Percentiles rank a stretch among this genome's conserved stretches.
Evolutionary conservation across 2,797 vertebrate genomes (phyloP).

Genomic region (Epinephelus malabaricus): DNA sequence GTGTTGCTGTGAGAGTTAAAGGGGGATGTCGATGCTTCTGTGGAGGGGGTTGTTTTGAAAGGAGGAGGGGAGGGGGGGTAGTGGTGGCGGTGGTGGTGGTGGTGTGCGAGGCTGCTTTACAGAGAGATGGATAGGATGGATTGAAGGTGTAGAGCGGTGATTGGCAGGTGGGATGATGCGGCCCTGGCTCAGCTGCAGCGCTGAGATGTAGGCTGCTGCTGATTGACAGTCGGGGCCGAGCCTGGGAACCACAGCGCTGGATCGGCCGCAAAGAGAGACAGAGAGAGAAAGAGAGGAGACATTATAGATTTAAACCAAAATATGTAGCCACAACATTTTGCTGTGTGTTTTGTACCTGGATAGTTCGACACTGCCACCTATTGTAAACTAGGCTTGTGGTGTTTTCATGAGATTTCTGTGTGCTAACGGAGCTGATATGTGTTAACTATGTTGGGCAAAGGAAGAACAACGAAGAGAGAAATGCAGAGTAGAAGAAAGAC

Average conservation of each 20-base stretch:
- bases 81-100: too few species aligned
- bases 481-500: conserved; percentile 8
- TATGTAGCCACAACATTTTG: conserved; percentile 49
- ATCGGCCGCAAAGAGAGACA: conserved; percentile 67
- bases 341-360: conserved; percentile 50
- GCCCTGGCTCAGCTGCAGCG: conserved; percentile 89
- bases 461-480: conserved; percentile 7
- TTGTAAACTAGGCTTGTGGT: conserved; percentile 58
- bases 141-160: conserved; percentile 86
- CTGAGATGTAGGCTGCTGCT: conserved; percentile 88
- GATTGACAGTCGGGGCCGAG: conserved; percentile 88
- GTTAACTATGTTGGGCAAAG: background rate
- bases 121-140: conserved; percentile 75
- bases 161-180: conserved; percentile 89
- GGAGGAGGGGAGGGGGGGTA: conserved; percentile 1
- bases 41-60: conserved; percentile 69
- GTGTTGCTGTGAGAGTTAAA: conserved; percentile 60
- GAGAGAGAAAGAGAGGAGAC: conserved; percentile 45
- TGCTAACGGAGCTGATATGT: conserved; percentile 27
- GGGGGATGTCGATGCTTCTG: conserved; percentile 64
- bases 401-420: conserved; percentile 33
- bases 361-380: conserved; percentile 77
- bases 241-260: conserved; percentile 75
- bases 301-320: conserved; percentile 66
- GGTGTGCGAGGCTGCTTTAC: conserved; percentile 71